phyloP scores from a whole-genome alignment of 2,888 invertebrate genomes.

The Enchytraeus crypticus region DNA sequence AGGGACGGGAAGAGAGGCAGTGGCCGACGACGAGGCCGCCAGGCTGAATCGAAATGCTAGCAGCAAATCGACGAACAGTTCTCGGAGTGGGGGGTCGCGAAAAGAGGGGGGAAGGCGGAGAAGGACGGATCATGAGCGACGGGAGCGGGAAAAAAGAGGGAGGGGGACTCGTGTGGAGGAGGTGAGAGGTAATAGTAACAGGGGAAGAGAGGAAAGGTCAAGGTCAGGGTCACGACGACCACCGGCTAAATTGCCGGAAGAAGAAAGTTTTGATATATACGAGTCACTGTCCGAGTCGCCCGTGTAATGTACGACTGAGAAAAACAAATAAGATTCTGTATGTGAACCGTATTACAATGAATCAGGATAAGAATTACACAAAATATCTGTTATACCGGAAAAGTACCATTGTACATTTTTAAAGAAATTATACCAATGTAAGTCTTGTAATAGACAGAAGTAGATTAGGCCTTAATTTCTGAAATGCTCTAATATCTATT shows the following conservation, averaged over 20 bases:
- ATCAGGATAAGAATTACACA: too few species aligned
- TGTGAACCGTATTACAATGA: too few species aligned
- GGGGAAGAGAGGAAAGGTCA: not conserved
- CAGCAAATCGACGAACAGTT: not conserved
- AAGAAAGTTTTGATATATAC: not conserved
- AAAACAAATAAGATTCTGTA: too few species aligned
- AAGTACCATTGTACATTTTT: too few species aligned
- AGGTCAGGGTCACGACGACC: not conserved
- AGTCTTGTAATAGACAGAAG: too few species aligned
- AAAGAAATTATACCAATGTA: too few species aligned
- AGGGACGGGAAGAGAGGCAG: not conserved
- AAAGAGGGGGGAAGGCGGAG: not conserved
- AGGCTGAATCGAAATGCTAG: not conserved
- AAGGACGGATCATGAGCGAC: constrained; percentile 1
- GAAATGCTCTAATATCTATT: too few species aligned
- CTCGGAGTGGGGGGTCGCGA: not conserved
- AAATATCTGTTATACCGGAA: too few species aligned
- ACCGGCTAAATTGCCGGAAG: not conserved
- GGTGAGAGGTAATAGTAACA: not conserved
- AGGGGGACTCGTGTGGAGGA: not conserved
- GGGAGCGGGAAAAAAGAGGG: not conserved
- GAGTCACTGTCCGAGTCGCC: constrained; percentile 5
- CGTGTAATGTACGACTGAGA: not conserved
- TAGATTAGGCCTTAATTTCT: too few species aligned
- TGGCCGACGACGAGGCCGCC: not conserved